Base-by-base conservation (phyloP, 2,113 vertebrate genomes). In the Bos javanicus region DNA sequence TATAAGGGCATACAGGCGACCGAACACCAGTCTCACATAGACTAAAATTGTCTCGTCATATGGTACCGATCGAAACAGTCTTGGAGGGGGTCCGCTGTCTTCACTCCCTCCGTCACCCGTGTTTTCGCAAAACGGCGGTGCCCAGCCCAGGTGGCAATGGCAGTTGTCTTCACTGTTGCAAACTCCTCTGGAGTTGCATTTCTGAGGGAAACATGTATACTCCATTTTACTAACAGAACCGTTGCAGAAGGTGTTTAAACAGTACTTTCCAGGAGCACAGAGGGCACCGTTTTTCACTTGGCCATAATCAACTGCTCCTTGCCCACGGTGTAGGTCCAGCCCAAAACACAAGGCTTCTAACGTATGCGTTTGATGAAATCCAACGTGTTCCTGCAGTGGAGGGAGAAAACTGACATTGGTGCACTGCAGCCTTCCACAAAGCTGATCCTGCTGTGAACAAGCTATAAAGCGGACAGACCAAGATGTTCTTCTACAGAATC, bases 351-450 rank as follows among this genome's bases (percentile, higher is more conserved):
- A 30, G 5, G 0, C 21, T 1, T 3, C 50, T 25, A 0, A 30
- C 57, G 80, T 5, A 0, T 91, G 6, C 4, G 97, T 98, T 76
- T 99, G 98, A 59, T 99, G 26, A 74, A 99, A 86, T 0, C 94
- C 98, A 26, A 86, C 43, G 0, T 98, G 98, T 30, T 98, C 98
- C 74, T 91, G 67, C 87, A 99, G 48, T 15, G 0, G 5, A 52
- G 98, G 98, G 23, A 98, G 19, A 1, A 3, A 57, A 1, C n/a
- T 26, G 81, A 98, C 57, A 6, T 98, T 98, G 80, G 78, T 64
- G 46, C 98, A 99, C 6, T 98, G 98, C 87, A 99, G 62, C 48
- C 98, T 98, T 21, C 98, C 98, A 80, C 98, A 67, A 5, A 10
- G 8, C 7, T 5, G 0, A 19, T 67, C 33, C 16, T 1, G 0